Evolutionary conservation across 2,113 vertebrate species (phyloP).

Genomic region (Capreolus pygargus): DNA sequence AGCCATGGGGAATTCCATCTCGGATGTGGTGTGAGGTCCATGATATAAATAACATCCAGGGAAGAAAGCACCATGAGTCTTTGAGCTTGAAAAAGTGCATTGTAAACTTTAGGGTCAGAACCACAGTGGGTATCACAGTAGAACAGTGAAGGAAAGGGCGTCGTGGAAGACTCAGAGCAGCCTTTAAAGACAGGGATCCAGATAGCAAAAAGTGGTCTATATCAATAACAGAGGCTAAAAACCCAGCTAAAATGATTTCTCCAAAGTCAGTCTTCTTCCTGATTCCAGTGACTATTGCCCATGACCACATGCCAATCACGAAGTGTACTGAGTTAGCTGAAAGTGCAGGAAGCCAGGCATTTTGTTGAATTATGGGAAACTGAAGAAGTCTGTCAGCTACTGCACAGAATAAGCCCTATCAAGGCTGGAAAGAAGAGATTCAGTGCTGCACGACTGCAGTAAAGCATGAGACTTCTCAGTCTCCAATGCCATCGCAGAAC

Average conservation of each 20-base stretch:
- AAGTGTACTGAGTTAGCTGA: constrained; percentile 92
- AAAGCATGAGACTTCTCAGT: constrained; percentile 91
- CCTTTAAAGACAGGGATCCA: constrained; percentile 92
- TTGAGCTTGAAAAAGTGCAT: constrained; percentile 92
- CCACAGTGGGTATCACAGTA: constrained; percentile 89
- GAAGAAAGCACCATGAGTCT: constrained; percentile 95
- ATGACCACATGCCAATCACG: constrained; percentile 94
- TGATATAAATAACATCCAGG: constrained; percentile 96
- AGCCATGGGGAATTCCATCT: constrained; percentile 92
- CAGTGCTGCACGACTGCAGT: constrained; percentile 91
- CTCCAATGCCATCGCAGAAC: constrained; percentile 88
- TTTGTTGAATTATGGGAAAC: constrained; percentile 88
- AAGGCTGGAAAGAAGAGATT: constrained; percentile 89
- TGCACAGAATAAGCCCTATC: constrained; percentile 90
- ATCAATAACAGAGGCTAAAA: constrained; percentile 93
- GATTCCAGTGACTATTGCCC: constrained; percentile 92
- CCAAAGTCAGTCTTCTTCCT: constrained; percentile 92
- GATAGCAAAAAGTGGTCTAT: constrained; percentile 94
- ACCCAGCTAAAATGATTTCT: constrained; percentile 92
- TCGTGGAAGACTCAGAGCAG: constrained; percentile 88
- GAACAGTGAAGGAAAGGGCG: constrained; percentile 96
- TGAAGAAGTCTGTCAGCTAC: constrained; percentile 88
- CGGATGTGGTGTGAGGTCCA: constrained; percentile 95
- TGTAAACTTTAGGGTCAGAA: constrained; percentile 88
- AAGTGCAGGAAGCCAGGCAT: constrained; percentile 89